Evolutionary conservation across 2,888 invertebrate genomes (phyloP).

Genomic region (Serripes groenlandicus): DNA sequence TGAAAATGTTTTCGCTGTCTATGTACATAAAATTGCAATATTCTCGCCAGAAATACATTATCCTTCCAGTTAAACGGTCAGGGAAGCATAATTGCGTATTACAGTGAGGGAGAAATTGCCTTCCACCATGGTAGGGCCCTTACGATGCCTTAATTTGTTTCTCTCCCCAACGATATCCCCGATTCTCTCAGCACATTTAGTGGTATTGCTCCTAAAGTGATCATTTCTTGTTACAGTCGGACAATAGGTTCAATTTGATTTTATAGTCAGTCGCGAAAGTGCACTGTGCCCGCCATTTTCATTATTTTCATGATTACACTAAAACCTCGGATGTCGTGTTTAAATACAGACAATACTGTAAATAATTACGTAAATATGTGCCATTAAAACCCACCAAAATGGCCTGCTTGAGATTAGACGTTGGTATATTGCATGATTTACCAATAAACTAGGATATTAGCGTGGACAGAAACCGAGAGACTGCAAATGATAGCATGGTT

Average conservation of each 20-base stretch:
- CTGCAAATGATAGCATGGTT: constrained; percentile 7
- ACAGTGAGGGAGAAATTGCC: constrained; percentile 21
- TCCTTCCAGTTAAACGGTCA: constrained; percentile 43
- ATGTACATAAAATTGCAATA: constrained; percentile 52
- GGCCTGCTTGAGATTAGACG: constrained; percentile 35
- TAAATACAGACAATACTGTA: constrained; percentile 51
- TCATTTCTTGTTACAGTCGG: constrained; percentile 42
- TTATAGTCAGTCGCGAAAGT: constrained; percentile 57
- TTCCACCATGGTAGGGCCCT: constrained; percentile 30
- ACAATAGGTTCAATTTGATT: constrained; percentile 64
- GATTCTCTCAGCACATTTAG: constrained; percentile 51
- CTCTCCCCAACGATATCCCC: constrained; percentile 37
- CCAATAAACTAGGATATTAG: constrained; percentile 30
- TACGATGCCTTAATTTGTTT: constrained; percentile 50
- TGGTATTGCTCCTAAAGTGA: constrained; percentile 41
- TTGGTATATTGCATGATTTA: constrained; percentile 23
- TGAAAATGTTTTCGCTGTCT: constrained; percentile 53
- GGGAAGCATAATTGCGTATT: constrained; percentile 38
- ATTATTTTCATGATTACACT: constrained; percentile 54
- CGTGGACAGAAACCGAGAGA: background rate
- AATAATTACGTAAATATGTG: constrained; percentile 62
- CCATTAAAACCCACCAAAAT: constrained; percentile 35
- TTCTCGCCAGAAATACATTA: constrained; percentile 50
- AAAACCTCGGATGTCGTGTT: constrained; percentile 39
- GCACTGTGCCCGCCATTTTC: constrained; percentile 48